Conservation (phyloP, 2,888 invertebrate species). For the Oeneis ivallda region DNA sequence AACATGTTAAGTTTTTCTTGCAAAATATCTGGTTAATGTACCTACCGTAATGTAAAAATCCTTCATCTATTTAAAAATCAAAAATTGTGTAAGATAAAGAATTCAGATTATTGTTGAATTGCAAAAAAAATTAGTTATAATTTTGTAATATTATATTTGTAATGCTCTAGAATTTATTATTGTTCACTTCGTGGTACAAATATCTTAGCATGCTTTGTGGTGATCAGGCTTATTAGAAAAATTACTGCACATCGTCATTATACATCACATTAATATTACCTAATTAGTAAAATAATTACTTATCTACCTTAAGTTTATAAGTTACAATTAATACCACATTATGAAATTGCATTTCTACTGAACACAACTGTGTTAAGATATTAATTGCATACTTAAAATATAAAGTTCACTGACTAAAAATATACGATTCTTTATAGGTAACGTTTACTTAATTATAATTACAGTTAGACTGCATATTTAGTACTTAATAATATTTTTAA, state of each 20-base stretch:
- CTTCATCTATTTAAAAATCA: too few species aligned
- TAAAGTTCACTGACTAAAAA: too few species aligned
- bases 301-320: neutral
- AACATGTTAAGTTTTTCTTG: too few species aligned
- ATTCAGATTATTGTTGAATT: too few species aligned
- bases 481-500: neutral
- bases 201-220: neutral
- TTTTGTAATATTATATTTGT: too few species aligned
- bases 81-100: too few species aligned
- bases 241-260: slow-evolving; percentile 26
- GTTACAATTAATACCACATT: neutral
- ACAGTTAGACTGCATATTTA: neutral
- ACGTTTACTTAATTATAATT: neutral
- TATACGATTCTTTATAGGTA: too few species aligned
- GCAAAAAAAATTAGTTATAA: too few species aligned
- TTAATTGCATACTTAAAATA: neutral
- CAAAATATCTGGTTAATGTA: too few species aligned
- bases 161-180: too few species aligned
- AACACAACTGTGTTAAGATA: neutral
- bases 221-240: slow-evolving; percentile 15
- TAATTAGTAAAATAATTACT: slow-evolving; percentile 13
- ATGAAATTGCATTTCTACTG: neutral
- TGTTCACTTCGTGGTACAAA: neutral
- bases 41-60: too few species aligned
- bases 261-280: slow-evolving; percentile 30